These are phyloP conservation scores for Apodemus agrarius DNA, from an alignment of 2,797 vertebrate genomes.

Conservation along the genomic window DNA sequence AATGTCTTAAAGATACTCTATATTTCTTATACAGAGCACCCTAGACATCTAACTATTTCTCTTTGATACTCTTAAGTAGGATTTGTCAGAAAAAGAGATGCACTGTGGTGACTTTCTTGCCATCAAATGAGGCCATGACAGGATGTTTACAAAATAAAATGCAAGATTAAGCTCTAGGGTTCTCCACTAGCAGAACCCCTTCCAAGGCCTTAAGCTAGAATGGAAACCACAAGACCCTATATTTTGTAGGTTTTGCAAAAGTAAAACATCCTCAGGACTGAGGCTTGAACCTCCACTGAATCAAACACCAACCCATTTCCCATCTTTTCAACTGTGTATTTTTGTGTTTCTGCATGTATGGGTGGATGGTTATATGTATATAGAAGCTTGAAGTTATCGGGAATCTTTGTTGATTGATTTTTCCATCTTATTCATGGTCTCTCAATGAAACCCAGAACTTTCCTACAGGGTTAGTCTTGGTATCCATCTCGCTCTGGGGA, in stretches of 20 bases:
- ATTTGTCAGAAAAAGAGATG: not conserved
- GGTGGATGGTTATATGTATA: not conserved
- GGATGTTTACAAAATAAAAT: not conserved
- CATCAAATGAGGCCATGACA: not conserved
- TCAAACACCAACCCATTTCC: not conserved
- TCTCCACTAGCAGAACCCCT: not conserved
- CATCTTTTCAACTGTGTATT: not conserved
- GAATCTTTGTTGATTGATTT: not conserved
- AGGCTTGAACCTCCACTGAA: not conserved
- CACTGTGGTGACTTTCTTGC: not conserved
- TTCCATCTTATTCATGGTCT: not conserved
- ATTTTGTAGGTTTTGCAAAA: constrained; percentile 18
- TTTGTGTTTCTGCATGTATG: not conserved
- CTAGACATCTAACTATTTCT: not conserved
- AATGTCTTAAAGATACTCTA: not conserved
- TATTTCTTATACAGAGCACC: not conserved
- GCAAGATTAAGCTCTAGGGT: not conserved
- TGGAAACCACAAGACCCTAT: not conserved
- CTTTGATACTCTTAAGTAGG: not conserved
- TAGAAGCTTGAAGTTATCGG: not conserved
- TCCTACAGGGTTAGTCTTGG: not conserved
- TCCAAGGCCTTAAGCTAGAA: not conserved
- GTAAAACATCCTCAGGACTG: not conserved
- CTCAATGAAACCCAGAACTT: not conserved
- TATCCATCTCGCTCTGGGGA: not conserved